Evolutionary conservation across 1,140 invertebrate genomes (phyloP), one percentile per base, ranked within the genome.

Genomic region (Drosophila subpulchrella): DNA sequence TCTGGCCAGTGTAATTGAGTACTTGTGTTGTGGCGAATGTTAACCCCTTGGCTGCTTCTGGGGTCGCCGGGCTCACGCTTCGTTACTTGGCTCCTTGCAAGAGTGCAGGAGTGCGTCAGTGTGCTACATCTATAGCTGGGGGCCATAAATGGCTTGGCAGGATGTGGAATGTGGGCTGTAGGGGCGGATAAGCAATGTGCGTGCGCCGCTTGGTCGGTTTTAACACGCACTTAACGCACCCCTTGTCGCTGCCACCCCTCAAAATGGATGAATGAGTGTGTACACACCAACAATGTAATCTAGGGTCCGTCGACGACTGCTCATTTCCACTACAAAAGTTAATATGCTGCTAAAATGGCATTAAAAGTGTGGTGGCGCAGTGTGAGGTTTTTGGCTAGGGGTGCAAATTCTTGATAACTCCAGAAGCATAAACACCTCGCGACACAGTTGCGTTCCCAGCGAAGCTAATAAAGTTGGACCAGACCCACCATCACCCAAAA

Each of bases 291-390:
- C 82, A 82, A 78, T 82, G 71, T 79, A 68, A 82, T 86, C 70
- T 83, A 83, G 78, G 61, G 67, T 67, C 60, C 46, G 44, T 51
- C 66, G 57, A 38, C 72, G 83, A 75, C 78, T 85, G 83, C 79
- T 86, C 83, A 79, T 79, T 88, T 76, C 83, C 70, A 88, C 79
- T 78, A 79, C 79, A 82, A 83, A 88, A 82, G 79, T 88, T 86
- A 88, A 88, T 88, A 89, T 80, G 76, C 84, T 88, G 84, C 83
- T 88, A 88, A 88, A 71, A 88, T 89, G 83, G 72, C 76, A 88
- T 83, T 89, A 89, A 89, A 78, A 78, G 48, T 56, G 53, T 36
- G 65, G 38, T 50, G 51, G 57, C 20, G 61, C 27, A 39, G 59
- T 15, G 44, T 27, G 27, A 13, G 63, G 15, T 4, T 44, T 8